These are phyloP conservation scores for Miniopterus natalensis DNA, from an alignment of 2,113 vertebrate species.

Conservation along the genomic window DNA sequence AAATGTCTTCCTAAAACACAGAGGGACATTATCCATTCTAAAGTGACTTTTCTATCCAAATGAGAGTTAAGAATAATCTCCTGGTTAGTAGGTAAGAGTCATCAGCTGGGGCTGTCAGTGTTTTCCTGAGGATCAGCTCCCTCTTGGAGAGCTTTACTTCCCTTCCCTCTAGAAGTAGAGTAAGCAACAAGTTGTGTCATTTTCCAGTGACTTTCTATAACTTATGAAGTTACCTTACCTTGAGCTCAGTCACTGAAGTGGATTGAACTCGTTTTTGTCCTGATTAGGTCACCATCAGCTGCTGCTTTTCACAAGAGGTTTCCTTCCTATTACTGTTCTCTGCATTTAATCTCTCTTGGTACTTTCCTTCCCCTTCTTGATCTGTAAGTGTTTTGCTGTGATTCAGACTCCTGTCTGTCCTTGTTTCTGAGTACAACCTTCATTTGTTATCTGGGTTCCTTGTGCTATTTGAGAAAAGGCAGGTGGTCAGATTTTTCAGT, in stretches of 20 bases:
- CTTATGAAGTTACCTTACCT: constrained; percentile 74
- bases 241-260: constrained; percentile 56
- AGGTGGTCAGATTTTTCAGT: constrained; percentile 71
- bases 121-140: constrained; percentile 27
- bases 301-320: constrained; percentile 71
- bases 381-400: constrained; percentile 77
- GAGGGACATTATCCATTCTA: background rate
- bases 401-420: constrained; percentile 75
- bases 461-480: constrained; percentile 58
- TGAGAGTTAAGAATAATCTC: constrained; percentile 30
- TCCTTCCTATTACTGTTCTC: constrained; percentile 76
- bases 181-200: constrained; percentile 54
- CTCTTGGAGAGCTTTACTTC: background rate
- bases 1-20: constrained; percentile 22
- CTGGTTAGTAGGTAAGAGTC: constrained; percentile 18
- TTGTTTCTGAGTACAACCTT: constrained; percentile 78
- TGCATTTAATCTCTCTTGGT: constrained; percentile 75
- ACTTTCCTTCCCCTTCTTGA: constrained; percentile 61
- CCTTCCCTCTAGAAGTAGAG: background rate
- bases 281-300: constrained; percentile 69
- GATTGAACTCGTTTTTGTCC: constrained; percentile 74
- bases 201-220: constrained; percentile 78
- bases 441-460: constrained; percentile 70
- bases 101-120: background rate
- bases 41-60: constrained; percentile 45